Evolutionary conservation across 2,113 vertebrate genomes (phyloP).

Genomic region (Lagopus muta): DNA sequence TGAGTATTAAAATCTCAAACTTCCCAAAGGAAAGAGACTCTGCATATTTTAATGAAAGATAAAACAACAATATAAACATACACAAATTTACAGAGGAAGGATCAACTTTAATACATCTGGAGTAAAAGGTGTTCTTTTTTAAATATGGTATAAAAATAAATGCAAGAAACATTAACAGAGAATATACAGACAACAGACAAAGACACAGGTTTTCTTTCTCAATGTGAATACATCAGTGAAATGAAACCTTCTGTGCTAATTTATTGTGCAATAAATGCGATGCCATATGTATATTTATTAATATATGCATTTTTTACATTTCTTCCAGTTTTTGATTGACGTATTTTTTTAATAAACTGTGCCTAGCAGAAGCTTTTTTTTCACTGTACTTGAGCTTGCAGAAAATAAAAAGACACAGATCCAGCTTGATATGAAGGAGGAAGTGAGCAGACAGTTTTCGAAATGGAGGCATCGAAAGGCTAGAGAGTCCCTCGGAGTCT

Average conservation of each 20-base stretch:
- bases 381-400: constrained; percentile 84
- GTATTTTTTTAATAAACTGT: constrained; percentile 76
- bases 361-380: constrained; percentile 79
- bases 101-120: constrained; percentile 92
- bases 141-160: constrained; percentile 99
- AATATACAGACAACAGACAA: constrained; percentile 87
- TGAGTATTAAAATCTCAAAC: constrained; percentile 66
- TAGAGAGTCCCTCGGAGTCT: constrained; percentile 79
- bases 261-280: constrained; percentile 89
- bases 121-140: constrained; percentile 93
- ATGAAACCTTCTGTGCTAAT: constrained; percentile 88
- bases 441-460: constrained; percentile 80
- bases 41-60: constrained; percentile 87
- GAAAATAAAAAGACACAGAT: constrained; percentile 79
- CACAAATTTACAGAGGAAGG: constrained; percentile 91
- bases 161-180: constrained; percentile 89
- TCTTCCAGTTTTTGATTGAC: constrained; percentile 86
- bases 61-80: constrained; percentile 87
- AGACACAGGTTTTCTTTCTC: constrained; percentile 79
- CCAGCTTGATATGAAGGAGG: constrained; percentile 81
- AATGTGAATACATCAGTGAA: constrained; percentile 85
- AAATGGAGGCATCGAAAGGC: constrained; percentile 80
- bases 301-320: constrained; percentile 79
- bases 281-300: constrained; percentile 84
- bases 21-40: constrained; percentile 79